These are phyloP conservation scores for Drosophila buzzatii DNA, from an alignment of 2,888 invertebrate genomes.

Conservation along the genomic window DNA sequence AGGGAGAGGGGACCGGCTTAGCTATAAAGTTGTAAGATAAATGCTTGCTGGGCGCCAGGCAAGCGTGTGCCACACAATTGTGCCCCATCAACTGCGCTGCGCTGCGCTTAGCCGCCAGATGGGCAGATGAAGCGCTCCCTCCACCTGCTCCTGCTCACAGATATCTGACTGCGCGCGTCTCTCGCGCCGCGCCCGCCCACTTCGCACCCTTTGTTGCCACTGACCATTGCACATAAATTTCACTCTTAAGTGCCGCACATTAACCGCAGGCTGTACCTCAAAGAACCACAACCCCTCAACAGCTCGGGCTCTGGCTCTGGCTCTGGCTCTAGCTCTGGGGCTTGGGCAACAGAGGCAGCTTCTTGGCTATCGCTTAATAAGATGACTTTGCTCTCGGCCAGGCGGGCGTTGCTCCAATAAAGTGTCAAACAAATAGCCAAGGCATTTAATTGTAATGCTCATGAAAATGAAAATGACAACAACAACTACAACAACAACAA, in stretches of 20 bases:
- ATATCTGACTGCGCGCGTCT: neutral
- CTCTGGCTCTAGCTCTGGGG: neutral
- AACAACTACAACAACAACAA: constrained; percentile 37
- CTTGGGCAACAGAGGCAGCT: constrained; percentile 45
- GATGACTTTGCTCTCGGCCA: constrained; percentile 32
- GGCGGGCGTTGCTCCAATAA: constrained; percentile 55
- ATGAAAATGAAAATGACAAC: constrained; percentile 60
- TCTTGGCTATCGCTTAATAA: constrained; percentile 41
- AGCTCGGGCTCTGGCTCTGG: neutral
- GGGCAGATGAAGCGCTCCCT: constrained; percentile 7
- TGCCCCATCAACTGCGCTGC: constrained; percentile 44
- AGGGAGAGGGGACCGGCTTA: neutral
- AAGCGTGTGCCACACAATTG: constrained; percentile 36
- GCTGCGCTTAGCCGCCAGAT: constrained; percentile 39
- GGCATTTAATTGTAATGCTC: constrained; percentile 69
- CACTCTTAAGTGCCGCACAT: constrained; percentile 62
- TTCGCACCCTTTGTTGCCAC: constrained; percentile 16
- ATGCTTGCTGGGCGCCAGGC: constrained; percentile 37
- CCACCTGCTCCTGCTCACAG: neutral
- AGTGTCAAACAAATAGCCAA: constrained; percentile 76
- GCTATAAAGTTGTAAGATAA: constrained; percentile 55
- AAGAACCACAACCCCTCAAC: neutral
- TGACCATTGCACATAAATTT: constrained; percentile 62
- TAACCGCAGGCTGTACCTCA: constrained; percentile 53
- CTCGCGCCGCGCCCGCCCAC: neutral